Percentiles rank a stretch among this genome's conserved stretches.
Conservation (phyloP, 2,797 vertebrate species). For the Myotis pilosus region DNA sequence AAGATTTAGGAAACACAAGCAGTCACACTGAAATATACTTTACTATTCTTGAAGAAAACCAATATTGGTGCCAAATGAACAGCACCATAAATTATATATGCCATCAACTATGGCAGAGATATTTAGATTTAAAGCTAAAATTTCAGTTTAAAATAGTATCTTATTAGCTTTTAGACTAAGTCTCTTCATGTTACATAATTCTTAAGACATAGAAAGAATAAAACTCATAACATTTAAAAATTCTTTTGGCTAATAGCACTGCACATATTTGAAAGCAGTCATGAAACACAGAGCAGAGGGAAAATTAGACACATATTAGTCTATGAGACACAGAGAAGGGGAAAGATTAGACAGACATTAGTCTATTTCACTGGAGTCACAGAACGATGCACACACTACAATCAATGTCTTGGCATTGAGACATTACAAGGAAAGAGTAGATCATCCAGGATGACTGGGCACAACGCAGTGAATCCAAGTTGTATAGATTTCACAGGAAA, state of each 20-base stretch:
- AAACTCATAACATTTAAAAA: not conserved
- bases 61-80: not conserved
- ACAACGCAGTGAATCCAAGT: not conserved
- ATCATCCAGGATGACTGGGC: not conserved
- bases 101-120: not conserved
- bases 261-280: not conserved
- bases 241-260: not conserved
- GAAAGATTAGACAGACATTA: not conserved
- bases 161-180: not conserved
- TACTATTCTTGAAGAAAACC: not conserved
- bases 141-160: not conserved
- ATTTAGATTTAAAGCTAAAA: slow-evolving; percentile 15
- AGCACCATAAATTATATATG: not conserved
- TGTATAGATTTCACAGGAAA: not conserved
- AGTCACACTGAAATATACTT: not conserved
- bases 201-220: not conserved
- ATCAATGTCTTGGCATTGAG: not conserved
- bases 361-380: not conserved
- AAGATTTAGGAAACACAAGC: not conserved
- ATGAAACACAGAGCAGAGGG: not conserved
- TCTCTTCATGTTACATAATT: not conserved
- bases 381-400: not conserved
- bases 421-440: not conserved
- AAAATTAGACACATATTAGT: not conserved
- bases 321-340: not conserved